Conservation (phyloP, 2,113 vertebrate species). For the human (Homo sapiens) region GRCh38 chr1:211507001-211507500, state of each 20-base stretch:
- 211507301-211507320: not conserved
- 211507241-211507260: not conserved
- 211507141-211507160: too few relatives aligned
- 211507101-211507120: too few relatives aligned
- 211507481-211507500: not conserved
- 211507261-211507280: not conserved
- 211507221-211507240: not conserved
- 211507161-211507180: too few relatives aligned
- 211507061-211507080: too few relatives aligned
- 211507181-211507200: not conserved
- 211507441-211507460: not conserved
- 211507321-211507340: not conserved
- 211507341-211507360: not conserved
- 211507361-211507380: not conserved
- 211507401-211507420: not conserved
- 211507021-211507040: too few relatives aligned
- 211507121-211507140: too few relatives aligned
- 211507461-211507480: not conserved
- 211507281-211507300: not conserved
- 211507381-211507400: not conserved
- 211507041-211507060: too few relatives aligned
- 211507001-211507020: too few relatives aligned
- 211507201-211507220: not conserved
- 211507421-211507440: not conserved
- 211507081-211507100: too few relatives aligned